phyloP scores from a whole-genome alignment of 92 coral and sea anemone species.

The Actinernus sp. region DNA sequence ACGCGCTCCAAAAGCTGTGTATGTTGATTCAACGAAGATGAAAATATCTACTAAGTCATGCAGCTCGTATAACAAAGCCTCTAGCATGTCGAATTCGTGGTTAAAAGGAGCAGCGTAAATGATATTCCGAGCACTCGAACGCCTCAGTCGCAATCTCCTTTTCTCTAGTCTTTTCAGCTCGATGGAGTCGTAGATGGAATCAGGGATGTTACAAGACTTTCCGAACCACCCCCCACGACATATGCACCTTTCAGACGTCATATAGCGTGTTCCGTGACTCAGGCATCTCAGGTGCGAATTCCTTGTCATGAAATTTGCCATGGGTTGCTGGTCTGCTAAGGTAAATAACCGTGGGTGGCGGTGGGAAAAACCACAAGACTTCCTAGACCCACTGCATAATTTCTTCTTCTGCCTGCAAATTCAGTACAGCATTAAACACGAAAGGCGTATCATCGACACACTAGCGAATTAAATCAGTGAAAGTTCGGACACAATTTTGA shows the following conservation, averaged over 20 bases:
- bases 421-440: no score
- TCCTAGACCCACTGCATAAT: neutral
- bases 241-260: slow-evolving; percentile 1
- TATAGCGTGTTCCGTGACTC: slow-evolving; percentile 26
- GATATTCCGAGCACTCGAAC: slow-evolving; percentile 1
- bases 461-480: no score
- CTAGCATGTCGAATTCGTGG: slow-evolving; percentile 50
- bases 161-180: slow-evolving; percentile 1
- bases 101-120: slow-evolving; percentile 32
- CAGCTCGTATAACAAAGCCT: slow-evolving; percentile 29
- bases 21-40: slow-evolving; percentile 26
- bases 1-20: slow-evolving; percentile 31
- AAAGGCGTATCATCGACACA: no score
- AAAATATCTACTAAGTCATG: slow-evolving; percentile 29
- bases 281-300: slow-evolving; percentile 2
- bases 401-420: no score
- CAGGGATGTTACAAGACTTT: slow-evolving; percentile 20
- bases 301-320: slow-evolving; percentile 9
- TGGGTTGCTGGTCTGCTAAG: slow-evolving; percentile 3
- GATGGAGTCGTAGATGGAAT: slow-evolving; percentile 5
- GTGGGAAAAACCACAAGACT: neutral
- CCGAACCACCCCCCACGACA: slow-evolving; percentile 41
- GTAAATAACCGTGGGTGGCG: slow-evolving; percentile 3
- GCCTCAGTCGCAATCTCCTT: slow-evolving; percentile 1
- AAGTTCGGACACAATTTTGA: no score